A percentile compares a stretch with the other conserved stretches of the same genome.
Conservation (phyloP, 2,797 vertebrate species). For the Hyperoplus lanceolatus region DNA sequence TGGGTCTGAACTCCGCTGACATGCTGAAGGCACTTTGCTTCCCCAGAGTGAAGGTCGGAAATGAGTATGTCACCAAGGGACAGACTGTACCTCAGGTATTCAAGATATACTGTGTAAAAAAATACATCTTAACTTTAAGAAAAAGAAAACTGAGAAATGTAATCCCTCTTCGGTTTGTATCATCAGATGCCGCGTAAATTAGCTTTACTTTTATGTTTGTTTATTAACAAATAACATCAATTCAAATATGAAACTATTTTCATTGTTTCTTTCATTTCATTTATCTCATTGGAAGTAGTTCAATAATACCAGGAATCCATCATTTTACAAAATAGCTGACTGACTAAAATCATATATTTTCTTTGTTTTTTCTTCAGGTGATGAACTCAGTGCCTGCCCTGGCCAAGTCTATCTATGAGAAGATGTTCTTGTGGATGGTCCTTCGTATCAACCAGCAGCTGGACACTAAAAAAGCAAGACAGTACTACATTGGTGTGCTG, state of each 20-base stretch:
- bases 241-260: too few species aligned
- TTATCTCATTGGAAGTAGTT: not conserved
- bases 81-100: too few species aligned
- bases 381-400: conserved; percentile 90
- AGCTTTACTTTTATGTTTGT: not conserved
- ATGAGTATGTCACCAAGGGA: too few species aligned
- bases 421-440: conserved; percentile 97
- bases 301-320: not conserved
- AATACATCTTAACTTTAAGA: not conserved
- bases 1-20: too few species aligned
- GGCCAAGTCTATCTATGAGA: conserved; percentile 91
- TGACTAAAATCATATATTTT: not conserved
- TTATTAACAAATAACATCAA: not conserved
- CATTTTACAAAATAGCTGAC: not conserved
- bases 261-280: too few species aligned
- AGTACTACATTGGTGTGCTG: conserved; percentile 92
- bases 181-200: not conserved
- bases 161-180: not conserved
- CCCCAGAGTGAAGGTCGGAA: too few species aligned
- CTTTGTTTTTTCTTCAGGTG: conserved; percentile 80
- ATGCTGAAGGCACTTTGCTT: too few species aligned
- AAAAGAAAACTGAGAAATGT: not conserved
- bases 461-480: conserved; percentile 92
- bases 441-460: conserved; percentile 93
- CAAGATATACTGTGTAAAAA: too few species aligned